Percentiles rank a stretch among this genome's conserved stretches.
phyloP scores from a whole-genome alignment of 2,888 invertebrate genomes.

The Orthonevra nobilis region DNA sequence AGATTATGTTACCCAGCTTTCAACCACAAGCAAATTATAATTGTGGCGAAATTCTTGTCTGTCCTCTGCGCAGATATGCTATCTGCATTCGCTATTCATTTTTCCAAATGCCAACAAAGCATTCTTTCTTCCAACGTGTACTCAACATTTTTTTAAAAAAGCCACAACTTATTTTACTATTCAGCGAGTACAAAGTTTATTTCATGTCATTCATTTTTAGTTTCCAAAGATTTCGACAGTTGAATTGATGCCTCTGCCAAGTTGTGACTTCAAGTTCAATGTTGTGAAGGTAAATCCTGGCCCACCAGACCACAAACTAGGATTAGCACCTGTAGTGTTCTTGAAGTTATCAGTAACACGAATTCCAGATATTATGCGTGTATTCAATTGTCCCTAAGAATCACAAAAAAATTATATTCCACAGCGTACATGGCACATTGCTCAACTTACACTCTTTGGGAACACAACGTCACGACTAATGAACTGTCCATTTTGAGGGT shows the following conservation, averaged over 20 bases:
- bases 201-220: too few species aligned
- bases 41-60: too few species aligned
- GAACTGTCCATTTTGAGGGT: constrained; percentile 22
- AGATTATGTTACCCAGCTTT: too few species aligned
- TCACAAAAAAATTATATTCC: not conserved
- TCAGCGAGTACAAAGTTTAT: too few species aligned
- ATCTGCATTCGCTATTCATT: too few species aligned
- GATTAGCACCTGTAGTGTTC: constrained; percentile 42
- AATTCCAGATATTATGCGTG: constrained; percentile 35
- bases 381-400: constrained; percentile 48
- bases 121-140: too few species aligned
- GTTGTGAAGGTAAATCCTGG: constrained; percentile 48
- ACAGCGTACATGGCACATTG: not conserved
- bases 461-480: constrained; percentile 21
- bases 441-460: constrained; percentile 41
- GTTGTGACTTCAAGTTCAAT: constrained; percentile 36
- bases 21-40: too few species aligned
- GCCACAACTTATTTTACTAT: too few species aligned
- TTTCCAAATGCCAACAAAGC: too few species aligned
- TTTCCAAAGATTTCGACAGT: constrained; percentile 41
- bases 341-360: constrained; percentile 38
- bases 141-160: too few species aligned
- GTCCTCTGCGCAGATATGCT: too few species aligned
- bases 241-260: constrained; percentile 37
- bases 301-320: constrained; percentile 46